These are phyloP conservation scores for Perithous albicinctus DNA, from an alignment of 2,888 invertebrate species.

Conservation along the genomic window DNA sequence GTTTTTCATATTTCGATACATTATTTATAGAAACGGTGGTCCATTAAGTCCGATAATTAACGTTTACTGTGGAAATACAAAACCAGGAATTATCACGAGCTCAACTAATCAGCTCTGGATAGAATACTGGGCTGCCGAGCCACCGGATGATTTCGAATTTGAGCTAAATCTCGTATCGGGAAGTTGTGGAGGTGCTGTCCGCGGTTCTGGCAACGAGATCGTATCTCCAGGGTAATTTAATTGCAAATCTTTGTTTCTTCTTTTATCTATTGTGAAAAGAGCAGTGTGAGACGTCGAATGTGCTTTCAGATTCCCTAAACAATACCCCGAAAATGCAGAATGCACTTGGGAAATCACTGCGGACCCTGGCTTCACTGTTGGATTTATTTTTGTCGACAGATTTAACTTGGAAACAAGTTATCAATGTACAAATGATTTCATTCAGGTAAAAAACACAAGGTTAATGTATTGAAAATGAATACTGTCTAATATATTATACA, in stretches of 20 bases:
- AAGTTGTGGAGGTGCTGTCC: conserved; percentile 78
- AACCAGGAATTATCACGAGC: conserved; percentile 85
- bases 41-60: conserved; percentile 75
- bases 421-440: conserved; percentile 91
- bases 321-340: conserved; percentile 91
- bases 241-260: too few species aligned
- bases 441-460: conserved; percentile 86
- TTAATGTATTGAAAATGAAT: background rate
- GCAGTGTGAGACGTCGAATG: background rate
- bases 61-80: conserved; percentile 87
- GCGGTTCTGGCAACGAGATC: conserved; percentile 73
- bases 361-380: conserved; percentile 89
- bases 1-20: background rate
- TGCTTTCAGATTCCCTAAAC: conserved; percentile 86
- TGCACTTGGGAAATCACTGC: conserved; percentile 92
- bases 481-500: conserved; percentile 61
- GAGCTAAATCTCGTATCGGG: conserved; percentile 68
- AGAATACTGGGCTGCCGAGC: conserved; percentile 88
- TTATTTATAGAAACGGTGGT: conserved; percentile 75
- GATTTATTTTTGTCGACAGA: conserved; percentile 88
- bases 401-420: conserved; percentile 90
- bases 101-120: conserved; percentile 87
- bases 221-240: conserved; percentile 78
- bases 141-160: conserved; percentile 80
- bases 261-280: background rate